A percentile compares a stretch with the other conserved stretches of the same genome.
Conservation (phyloP, 2,797 vertebrate species). For the Pipistrellus pipistrellus region DNA sequence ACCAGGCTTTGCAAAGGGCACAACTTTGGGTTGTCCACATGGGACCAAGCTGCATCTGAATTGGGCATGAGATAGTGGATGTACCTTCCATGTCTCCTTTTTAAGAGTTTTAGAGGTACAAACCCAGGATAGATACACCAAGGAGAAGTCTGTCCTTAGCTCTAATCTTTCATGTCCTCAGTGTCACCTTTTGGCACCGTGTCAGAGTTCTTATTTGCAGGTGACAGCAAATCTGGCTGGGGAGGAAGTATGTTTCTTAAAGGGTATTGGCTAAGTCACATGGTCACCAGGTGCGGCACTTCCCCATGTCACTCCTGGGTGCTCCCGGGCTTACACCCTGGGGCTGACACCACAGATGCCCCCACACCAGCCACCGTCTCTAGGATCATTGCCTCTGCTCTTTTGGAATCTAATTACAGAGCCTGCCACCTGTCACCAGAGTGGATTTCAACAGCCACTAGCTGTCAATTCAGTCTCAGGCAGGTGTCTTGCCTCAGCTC, state of each 20-base stretch:
- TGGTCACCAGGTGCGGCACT: neutral
- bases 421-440: neutral
- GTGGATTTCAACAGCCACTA: neutral
- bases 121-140: neutral
- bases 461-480: neutral
- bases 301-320: neutral
- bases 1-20: neutral
- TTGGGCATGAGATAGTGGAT: neutral
- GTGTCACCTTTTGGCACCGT: neutral
- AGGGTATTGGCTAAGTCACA: neutral
- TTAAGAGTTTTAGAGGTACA: constrained; percentile 18
- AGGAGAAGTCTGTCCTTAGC: constrained; percentile 2
- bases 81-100: neutral
- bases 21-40: fast-evolving
- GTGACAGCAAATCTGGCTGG: neutral
- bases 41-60: neutral
- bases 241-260: neutral
- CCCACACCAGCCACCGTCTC: neutral
- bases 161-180: neutral
- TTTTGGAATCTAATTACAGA: constrained; percentile 27
- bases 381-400: neutral
- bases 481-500: neutral
- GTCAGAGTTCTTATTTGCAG: constrained; percentile 21
- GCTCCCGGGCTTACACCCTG: neutral
- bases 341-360: neutral